These are phyloP conservation scores for Aethes cnicana DNA, from an alignment of 2,888 invertebrate species.

Conservation along the genomic window DNA sequence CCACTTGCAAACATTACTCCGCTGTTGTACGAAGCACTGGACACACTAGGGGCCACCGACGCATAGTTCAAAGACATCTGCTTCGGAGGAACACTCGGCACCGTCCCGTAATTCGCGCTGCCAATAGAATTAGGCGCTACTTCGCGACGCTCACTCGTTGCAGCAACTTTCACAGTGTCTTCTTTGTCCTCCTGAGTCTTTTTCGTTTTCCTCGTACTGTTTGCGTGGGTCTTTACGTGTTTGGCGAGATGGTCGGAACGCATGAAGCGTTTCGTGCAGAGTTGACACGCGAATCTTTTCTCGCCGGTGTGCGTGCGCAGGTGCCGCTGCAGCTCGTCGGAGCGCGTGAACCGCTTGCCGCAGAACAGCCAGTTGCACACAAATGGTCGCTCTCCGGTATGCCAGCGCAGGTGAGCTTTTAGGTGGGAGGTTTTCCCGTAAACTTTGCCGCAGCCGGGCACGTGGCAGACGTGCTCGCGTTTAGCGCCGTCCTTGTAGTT, in stretches of 20 bases:
- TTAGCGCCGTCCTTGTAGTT: slow-evolving; percentile 88
- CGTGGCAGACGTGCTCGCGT: slow-evolving; percentile 92
- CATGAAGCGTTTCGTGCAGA: slow-evolving; percentile 95
- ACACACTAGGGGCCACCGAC: slow-evolving; percentile 55
- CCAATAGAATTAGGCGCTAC: slow-evolving; percentile 32
- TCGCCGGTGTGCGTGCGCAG: slow-evolving; percentile 94
- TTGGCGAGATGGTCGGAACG: slow-evolving; percentile 96
- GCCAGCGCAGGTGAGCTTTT: slow-evolving; percentile 96
- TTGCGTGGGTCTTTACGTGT: slow-evolving; percentile 94
- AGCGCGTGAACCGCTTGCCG: slow-evolving; percentile 94
- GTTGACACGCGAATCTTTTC: slow-evolving; percentile 92
- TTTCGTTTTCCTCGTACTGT: slow-evolving; percentile 79
- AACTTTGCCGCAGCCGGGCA: slow-evolving; percentile 92
- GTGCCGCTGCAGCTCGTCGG: slow-evolving; percentile 95
- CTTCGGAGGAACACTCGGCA: slow-evolving; percentile 22
- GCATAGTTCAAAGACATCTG: slow-evolving; percentile 60
- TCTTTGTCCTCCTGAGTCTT: slow-evolving; percentile 70
- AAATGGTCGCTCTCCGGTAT: slow-evolving; percentile 95
- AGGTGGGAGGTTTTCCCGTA: slow-evolving; percentile 97
- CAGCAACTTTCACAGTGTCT: slow-evolving; percentile 50
- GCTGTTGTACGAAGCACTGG: slow-evolving; percentile 53
- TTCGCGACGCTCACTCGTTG: slow-evolving; percentile 44
- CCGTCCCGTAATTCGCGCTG: slow-evolving; percentile 37
- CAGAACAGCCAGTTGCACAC: slow-evolving; percentile 94
- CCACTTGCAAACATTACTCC: slow-evolving; percentile 56